Evolutionary conservation across 2,888 invertebrate species (phyloP), one percentile per base, ranked within the genome.

Genomic region (Pheosia tremula): DNA sequence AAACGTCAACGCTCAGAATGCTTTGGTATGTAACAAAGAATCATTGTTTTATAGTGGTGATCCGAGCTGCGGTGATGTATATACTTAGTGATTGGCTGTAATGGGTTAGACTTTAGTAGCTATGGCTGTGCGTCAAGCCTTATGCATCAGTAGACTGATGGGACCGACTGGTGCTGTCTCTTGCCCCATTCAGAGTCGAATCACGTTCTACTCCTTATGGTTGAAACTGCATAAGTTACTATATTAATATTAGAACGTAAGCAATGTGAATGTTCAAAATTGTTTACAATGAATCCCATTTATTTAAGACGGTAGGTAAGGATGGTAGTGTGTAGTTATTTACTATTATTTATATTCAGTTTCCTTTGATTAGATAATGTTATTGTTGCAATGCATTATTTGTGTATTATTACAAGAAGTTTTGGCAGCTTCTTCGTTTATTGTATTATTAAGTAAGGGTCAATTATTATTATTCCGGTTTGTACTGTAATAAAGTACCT

Each of bases 301-400:
- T 10, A 43, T 56, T 56, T 56, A 39, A 54, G 54, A 54, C 10
- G 38, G 56, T 56, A 56, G 56, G 8, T 36, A 45, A 10, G 5
- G 10, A 45, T 24, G 6, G 24, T 56, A 56, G 41, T 45, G 41
- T 45, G 45, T 45, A 56, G 56, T 45, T 36, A 5, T 56, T 56
- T 36, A 56, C 45, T 36, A 56, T 56, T 36, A 56, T 56, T 56
- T 56, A 56, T 56, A 56, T 56, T 56, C 56, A n/a, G 13, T 56
- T 56, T 43, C 36, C 45, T 45, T 43, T n/a, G 8, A 2, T 6
- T 56, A 10, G 1, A 24, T 6, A 56, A 41, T 56, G 41, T 55
- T 55, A 39, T 39, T 55, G 39, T 56, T 56, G 36, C 45, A 55
- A 4, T 55, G 39, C 36, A 36, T 37, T 5, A 11, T 56, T 56